A percentile compares a stretch with the other conserved stretches of the same genome.
Evolutionary conservation across 2,113 vertebrate species (phyloP).

Genomic region (Taurulus bubalis): DNA sequence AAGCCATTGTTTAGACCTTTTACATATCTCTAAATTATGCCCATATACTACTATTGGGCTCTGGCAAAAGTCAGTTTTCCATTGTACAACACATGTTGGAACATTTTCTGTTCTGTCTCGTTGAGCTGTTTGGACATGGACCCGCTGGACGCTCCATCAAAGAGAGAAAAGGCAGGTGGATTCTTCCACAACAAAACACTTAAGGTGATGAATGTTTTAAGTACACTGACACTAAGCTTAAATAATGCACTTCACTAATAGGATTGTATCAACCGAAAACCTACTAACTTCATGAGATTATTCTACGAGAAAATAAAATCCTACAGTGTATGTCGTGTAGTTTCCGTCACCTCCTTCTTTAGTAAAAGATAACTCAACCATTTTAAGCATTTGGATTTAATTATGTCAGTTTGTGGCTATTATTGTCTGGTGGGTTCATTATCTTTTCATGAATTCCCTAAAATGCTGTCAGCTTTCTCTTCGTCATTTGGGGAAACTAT

Average conservation of each 20-base stretch:
- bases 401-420: neutral
- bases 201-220: constrained; percentile 65
- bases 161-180: constrained; percentile 13
- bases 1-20: neutral
- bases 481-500: neutral
- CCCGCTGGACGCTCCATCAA: constrained; percentile 8
- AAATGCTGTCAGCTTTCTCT: neutral
- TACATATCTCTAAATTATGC: neutral
- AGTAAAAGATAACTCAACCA: neutral
- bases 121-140: neutral
- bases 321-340: neutral
- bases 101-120: neutral
- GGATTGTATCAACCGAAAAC: constrained; percentile 64
- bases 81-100: neutral
- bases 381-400: neutral
- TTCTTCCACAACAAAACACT: constrained; percentile 52
- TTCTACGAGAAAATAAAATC: constrained; percentile 5
- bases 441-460: neutral
- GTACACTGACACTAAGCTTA: constrained; percentile 49
- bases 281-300: constrained; percentile 69
- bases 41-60: neutral
- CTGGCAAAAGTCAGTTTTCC: neutral
- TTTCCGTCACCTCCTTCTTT: constrained; percentile 4
- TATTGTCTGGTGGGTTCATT: neutral
- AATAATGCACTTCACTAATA: constrained; percentile 66